Evolutionary conservation across 2,797 vertebrate species (phyloP), one percentile per base, ranked within the genome.

Genomic region (Sebastes steindachneri): DNA sequence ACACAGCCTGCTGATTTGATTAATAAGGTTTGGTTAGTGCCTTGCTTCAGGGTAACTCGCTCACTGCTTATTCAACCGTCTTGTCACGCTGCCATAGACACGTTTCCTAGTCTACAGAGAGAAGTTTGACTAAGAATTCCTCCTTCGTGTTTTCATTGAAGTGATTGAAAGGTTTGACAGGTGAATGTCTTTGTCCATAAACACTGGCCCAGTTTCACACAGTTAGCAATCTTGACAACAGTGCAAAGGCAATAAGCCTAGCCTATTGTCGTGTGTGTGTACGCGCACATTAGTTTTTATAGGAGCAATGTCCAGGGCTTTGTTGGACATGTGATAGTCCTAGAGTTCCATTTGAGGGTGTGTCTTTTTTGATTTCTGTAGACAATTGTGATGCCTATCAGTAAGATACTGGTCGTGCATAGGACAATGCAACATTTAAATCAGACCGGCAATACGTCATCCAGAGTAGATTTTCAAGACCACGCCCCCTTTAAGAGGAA

Each of bases 301-400:
- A 14, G 29, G 70, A 63, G 60, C 71, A 83, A 75, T 51, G 26
- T 76, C 63, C 72, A 76, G n/a, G 33, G 28, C 48, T 82, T 83
- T 87, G 57, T 81, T 65, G 31, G 25, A 71, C 73, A 62, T 78
- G 64, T 67, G 60, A 71, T 84, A 12, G 62, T 70, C 64, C 19
- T 29, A 75, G 63, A 70, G 85, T 75, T 82, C 67, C 70, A 68
- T 35, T 58, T 12, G 21, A n/a, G 35, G 71, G 66, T 80, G 79
- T 85, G 79, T 86, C 66, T 68, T 33, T 68, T 25, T 75, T 66
- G 23, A 55, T 62, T 71, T 51, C 33, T 45, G 17, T 12, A 29
- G 28, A 70, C 25, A 66, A 33, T n/a, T 55, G 31, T 31, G 10
- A 63, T 63, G 25, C 33, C 28, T 11, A 41, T 60, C 51, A 58